phyloP scores from a whole-genome alignment of 92 coral and sea anemone species.

The Virgularia gustaviana region DNA sequence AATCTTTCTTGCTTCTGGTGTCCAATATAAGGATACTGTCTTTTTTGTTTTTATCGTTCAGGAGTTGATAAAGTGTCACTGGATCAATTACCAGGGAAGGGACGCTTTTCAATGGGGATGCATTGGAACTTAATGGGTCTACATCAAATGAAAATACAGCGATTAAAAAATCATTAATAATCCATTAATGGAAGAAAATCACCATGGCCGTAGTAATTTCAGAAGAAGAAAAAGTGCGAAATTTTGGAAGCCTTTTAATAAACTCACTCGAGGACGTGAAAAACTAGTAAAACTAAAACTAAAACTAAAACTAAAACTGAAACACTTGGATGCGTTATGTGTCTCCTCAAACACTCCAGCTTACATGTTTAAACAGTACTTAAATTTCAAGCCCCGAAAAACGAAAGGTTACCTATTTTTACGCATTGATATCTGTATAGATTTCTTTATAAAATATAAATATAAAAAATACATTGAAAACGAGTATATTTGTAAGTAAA shows the following conservation, averaged over 20 bases:
- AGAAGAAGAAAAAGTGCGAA: neutral
- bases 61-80: slow-evolving; percentile 59
- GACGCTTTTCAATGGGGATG: neutral
- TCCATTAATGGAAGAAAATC: slow-evolving; percentile 14
- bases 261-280: no score
- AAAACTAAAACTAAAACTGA: neutral
- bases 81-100: slow-evolving; percentile 25
- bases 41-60: slow-evolving; percentile 14
- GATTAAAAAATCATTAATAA: slow-evolving; percentile 18
- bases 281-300: no score
- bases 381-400: no score
- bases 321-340: no score
- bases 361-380: no score
- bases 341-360: no score
- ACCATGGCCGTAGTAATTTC: neutral
- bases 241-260: no score
- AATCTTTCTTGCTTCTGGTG: slow-evolving; percentile 64
- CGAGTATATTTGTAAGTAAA: no score
- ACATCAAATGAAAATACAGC: neutral
- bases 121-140: neutral
- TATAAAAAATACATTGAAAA: no score
- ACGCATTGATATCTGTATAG: no score
- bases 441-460: no score
- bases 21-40: slow-evolving; percentile 66
- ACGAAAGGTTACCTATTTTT: no score